Evolutionary conservation across 1,140 invertebrate species (phyloP), one percentile per base, ranked within the genome.

Genomic region (Pseudomyrmex dendroicus): DNA sequence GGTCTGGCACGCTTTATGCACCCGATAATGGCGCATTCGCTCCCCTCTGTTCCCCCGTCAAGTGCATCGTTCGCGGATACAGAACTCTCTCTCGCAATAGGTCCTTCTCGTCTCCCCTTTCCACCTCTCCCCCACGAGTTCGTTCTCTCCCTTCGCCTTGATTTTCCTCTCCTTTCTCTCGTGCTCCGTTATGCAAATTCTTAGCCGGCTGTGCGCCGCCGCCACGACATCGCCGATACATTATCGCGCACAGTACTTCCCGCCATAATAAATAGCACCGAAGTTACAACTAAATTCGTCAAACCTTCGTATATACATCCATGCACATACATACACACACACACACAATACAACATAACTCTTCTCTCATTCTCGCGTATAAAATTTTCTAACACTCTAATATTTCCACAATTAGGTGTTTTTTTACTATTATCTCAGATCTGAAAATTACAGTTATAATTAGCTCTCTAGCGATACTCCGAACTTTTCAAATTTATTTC

Each of bases 1-100:
- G 54, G 44, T 78, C 54, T 70, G 44, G 76, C 64, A 70, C 64
- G 64, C 64, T 78, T 78, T 78, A 78, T 70, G 64, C 76, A 68
- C 44, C 20, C 76, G 64, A 68, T 78, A 78, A 70, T 78, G 56
- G 76, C 54, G 20, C 76, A 78, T 78, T 84, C 80, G 25, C 66
- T 77, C 61, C 61, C 48, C 22, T 54, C 56, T 22, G 56, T 56
- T 80, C 54, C 61, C 35, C 76, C 54, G 13, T 68, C 64, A 68
- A 78, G 54, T 78, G 76, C 54, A 78, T 35, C 52, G 52, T 17
- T 57, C 44, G 52, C 25, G 63, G 35, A 78, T 78, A 57, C 52
- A 57, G 35, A 57, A 48, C 48, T 35, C 35, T 35, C 35, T 35
- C 35, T 76, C 52, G 74, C 50, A 67, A 25, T 76, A 48, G 20